Evolutionary conservation across 1,140 invertebrate species (phyloP).

Genomic region (Leptopilina boulardi): DNA sequence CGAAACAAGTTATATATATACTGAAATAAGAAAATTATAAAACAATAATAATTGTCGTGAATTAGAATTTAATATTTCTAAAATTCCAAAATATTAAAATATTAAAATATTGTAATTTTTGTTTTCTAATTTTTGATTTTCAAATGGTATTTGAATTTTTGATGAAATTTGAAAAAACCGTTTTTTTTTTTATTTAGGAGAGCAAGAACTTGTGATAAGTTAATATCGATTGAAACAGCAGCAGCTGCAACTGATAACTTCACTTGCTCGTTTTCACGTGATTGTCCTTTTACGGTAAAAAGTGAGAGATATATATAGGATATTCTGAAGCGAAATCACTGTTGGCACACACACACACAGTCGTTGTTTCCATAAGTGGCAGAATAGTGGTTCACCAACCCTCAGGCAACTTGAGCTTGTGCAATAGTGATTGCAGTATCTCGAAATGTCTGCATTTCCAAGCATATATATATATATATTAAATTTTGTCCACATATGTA

Average conservation of each 20-base stretch:
- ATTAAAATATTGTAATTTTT: too few species aligned
- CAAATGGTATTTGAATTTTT: not conserved
- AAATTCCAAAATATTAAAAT: too few species aligned
- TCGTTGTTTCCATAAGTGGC: slow-evolving; percentile 24
- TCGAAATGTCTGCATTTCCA: slow-evolving; percentile 17
- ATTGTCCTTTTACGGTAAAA: not conserved
- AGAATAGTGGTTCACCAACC: slow-evolving; percentile 23
- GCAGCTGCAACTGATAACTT: not conserved
- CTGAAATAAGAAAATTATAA: slow-evolving; percentile 7
- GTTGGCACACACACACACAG: slow-evolving; percentile 24
- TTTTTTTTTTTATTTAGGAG: too few species aligned
- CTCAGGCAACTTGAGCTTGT: slow-evolving; percentile 4
- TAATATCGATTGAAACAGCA: not conserved
- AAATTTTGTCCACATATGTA: slow-evolving; percentile 11
- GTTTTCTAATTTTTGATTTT: not conserved
- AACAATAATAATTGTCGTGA: too few species aligned
- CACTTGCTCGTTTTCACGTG: not conserved
- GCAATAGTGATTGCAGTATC: not conserved
- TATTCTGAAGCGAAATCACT: not conserved
- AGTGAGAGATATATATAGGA: not conserved
- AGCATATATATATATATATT: too few species aligned
- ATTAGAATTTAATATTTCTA: too few species aligned
- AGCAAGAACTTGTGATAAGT: not conserved
- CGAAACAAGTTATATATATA: not conserved
- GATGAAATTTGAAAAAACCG: not conserved